Conservation (phyloP, 2,113 vertebrate genomes). For the Entelurus aequoreus region DNA sequence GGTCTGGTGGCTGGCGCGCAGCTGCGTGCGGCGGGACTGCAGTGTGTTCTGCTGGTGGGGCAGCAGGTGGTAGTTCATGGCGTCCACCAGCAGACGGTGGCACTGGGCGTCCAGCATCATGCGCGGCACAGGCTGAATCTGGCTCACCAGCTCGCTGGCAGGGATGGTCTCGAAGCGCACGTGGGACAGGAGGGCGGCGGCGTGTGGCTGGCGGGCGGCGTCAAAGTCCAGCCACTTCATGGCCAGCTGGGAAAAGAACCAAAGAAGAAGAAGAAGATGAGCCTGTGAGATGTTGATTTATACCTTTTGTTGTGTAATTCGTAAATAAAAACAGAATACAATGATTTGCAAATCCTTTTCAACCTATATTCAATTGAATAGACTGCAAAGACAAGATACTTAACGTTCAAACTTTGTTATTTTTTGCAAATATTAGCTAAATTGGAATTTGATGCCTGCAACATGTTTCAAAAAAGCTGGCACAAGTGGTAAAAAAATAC, state of each 20-base stretch:
- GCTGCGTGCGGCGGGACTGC: slow-evolving; percentile 75
- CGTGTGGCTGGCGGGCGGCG: slow-evolving; percentile 62
- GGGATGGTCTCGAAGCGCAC: slow-evolving; percentile 78
- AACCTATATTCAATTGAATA: too few species aligned
- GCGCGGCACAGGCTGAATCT: slow-evolving; percentile 77
- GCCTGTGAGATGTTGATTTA: not conserved
- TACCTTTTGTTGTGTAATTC: not conserved
- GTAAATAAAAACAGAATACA: too few species aligned
- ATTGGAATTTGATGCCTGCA: too few species aligned
- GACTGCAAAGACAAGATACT: too few species aligned
- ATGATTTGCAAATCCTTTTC: too few species aligned
- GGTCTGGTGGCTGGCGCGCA: slow-evolving; percentile 70
- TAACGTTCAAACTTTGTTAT: too few species aligned
- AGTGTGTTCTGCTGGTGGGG: slow-evolving; percentile 80
- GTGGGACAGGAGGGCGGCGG: slow-evolving; percentile 73
- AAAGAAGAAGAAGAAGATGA: too few species aligned
- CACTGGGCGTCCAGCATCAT: slow-evolving; percentile 82
- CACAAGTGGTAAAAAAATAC: too few species aligned
- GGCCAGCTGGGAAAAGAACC: slow-evolving; percentile 57
- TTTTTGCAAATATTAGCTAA: too few species aligned
- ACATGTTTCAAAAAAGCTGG: too few species aligned
- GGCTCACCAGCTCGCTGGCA: slow-evolving; percentile 76
- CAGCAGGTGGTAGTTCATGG: slow-evolving; percentile 86
- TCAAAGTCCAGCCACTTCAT: slow-evolving; percentile 83
- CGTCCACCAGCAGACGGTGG: slow-evolving; percentile 80